Conservation (phyloP, 2,888 invertebrate species). For the Gortyna flavago region DNA sequence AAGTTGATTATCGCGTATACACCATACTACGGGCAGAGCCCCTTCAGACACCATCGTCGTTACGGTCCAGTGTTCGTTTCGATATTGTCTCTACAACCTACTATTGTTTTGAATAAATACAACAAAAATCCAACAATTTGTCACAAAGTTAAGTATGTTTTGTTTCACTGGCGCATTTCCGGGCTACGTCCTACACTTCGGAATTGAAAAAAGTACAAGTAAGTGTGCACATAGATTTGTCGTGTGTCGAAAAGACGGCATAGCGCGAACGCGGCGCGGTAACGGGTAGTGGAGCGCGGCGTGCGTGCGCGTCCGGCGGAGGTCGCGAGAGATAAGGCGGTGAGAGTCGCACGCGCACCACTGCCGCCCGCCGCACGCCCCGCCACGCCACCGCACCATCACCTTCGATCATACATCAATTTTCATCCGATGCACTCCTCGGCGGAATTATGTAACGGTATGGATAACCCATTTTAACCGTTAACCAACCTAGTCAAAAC, state of each 20-base stretch:
- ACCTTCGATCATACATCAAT: conserved; percentile 84
- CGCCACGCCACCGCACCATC: conserved; percentile 80
- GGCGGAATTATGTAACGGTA: conserved; percentile 86
- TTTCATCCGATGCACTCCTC: conserved; percentile 85
- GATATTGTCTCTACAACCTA: conserved; percentile 58
- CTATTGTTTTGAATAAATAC: conserved; percentile 42
- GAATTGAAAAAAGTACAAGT: conserved; percentile 79
- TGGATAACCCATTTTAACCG: conserved; percentile 80
- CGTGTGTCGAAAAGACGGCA: conserved; percentile 82
- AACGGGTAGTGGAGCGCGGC: conserved; percentile 78
- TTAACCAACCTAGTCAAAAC: conserved; percentile 58
- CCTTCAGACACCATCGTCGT: conserved; percentile 91
- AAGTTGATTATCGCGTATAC: conserved; percentile 92
- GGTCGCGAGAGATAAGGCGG: conserved; percentile 90
- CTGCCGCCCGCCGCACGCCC: conserved; percentile 79
- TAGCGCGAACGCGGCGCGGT: conserved; percentile 83
- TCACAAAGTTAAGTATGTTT: conserved; percentile 66
- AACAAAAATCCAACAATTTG: conserved; percentile 45
- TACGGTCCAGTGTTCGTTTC: conserved; percentile 69
- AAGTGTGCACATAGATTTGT: conserved; percentile 81
- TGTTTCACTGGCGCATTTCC: conserved; percentile 82
- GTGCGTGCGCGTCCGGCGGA: conserved; percentile 88
- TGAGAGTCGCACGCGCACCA: conserved; percentile 88
- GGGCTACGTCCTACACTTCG: conserved; percentile 81
- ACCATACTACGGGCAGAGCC: conserved; percentile 92